These are phyloP conservation scores for Plodia interpunctella DNA, from an alignment of 1,140 invertebrate species.

Conservation along the genomic window DNA sequence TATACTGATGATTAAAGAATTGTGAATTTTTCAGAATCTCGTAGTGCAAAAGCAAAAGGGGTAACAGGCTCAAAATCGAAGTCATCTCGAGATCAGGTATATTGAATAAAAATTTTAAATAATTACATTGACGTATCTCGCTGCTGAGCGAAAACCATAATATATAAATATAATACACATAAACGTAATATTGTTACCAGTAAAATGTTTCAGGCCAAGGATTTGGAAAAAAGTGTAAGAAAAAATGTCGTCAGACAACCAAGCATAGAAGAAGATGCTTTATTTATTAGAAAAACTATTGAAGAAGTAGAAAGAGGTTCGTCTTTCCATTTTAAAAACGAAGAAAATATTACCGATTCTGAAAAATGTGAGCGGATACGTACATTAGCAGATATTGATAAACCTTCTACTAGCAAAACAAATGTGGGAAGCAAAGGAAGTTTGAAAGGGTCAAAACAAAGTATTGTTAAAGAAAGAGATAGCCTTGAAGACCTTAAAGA, in stretches of 20 bases:
- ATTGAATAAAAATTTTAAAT: slow-evolving; percentile 20
- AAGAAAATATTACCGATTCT: slow-evolving; percentile 30
- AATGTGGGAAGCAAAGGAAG: neutral
- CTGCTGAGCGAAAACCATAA: no score
- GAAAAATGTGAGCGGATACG: slow-evolving; percentile 10
- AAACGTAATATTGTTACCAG: no score
- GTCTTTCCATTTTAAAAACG: slow-evolving; percentile 47
- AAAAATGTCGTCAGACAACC: slow-evolving; percentile 49
- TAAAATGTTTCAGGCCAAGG: slow-evolving; percentile 40
- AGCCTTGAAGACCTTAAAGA: slow-evolving; percentile 64
- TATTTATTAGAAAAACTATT: slow-evolving; percentile 67
- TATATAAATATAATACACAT: no score
- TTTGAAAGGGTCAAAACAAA: slow-evolving; percentile 30
- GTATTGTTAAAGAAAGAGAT: slow-evolving; percentile 45
- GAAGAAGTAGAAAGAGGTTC: slow-evolving; percentile 68
- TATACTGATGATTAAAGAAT: slow-evolving; percentile 26
- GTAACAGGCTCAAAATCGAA: slow-evolving; percentile 34
- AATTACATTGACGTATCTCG: no score
- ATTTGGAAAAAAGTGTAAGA: slow-evolving; percentile 38
- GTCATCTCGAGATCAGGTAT: slow-evolving; percentile 52
- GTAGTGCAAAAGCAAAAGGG: slow-evolving; percentile 35
- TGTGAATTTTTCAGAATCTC: slow-evolving; percentile 49
- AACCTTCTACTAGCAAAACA: slow-evolving; percentile 34
- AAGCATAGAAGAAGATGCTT: slow-evolving; percentile 67
- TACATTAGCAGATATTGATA: neutral